phyloP scores from a whole-genome alignment of 2,888 invertebrate genomes.

The Eustalomyia histrio region DNA sequence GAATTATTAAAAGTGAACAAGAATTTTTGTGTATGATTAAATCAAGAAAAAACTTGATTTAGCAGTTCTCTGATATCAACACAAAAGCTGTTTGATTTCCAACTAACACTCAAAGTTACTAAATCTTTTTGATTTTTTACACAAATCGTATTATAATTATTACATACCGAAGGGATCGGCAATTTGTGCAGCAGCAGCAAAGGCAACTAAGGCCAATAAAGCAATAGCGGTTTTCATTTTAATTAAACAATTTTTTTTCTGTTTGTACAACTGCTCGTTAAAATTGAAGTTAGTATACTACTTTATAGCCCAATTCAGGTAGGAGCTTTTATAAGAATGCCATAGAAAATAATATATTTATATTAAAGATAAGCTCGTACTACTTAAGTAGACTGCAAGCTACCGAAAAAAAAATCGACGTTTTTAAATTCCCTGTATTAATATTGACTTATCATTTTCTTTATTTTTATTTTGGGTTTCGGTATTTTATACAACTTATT shows the following conservation, averaged over 20 bases:
- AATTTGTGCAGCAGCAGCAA: slow-evolving; percentile 67
- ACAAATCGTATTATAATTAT: background rate
- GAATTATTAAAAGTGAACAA: too few species aligned
- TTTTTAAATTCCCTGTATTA: too few species aligned
- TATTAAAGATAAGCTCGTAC: slow-evolving; percentile 10
- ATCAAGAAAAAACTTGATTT: too few species aligned
- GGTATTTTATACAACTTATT: background rate
- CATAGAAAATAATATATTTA: background rate
- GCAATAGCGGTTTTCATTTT: slow-evolving; percentile 74
- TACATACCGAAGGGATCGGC: slow-evolving; percentile 70
- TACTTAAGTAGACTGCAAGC: background rate
- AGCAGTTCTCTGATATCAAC: too few species aligned
- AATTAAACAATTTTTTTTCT: slow-evolving; percentile 39
- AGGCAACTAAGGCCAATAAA: slow-evolving; percentile 72
- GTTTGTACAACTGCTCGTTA: slow-evolving; percentile 68
- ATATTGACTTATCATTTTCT: slow-evolving; percentile 3
- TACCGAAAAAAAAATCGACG: background rate
- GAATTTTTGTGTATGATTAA: too few species aligned
- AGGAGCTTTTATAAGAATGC: slow-evolving; percentile 71
- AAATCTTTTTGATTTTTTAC: too few species aligned
- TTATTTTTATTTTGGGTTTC: background rate
- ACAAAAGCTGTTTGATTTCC: too few species aligned
- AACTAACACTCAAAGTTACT: too few species aligned
- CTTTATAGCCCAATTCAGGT: slow-evolving; percentile 43
- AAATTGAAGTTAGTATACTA: slow-evolving; percentile 72